These are phyloP conservation scores for Tenthredo amoena DNA, from an alignment of 2,888 invertebrate genomes.

Conservation along the genomic window DNA sequence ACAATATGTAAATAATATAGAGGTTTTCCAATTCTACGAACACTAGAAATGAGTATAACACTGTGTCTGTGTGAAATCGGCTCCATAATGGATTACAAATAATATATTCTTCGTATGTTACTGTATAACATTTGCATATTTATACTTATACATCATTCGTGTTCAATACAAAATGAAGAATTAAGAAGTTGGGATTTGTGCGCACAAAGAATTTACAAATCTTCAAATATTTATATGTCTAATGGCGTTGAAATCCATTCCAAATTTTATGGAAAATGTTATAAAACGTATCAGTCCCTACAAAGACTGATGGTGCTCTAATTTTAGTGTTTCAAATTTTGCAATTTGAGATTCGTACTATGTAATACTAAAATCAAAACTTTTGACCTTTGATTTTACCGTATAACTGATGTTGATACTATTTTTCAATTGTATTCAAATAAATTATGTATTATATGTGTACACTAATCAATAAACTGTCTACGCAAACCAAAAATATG, in stretches of 20 bases:
- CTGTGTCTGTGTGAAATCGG: not conserved
- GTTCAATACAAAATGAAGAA: not conserved
- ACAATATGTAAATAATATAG: not conserved
- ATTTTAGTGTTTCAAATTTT: conserved; percentile 26
- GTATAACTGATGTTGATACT: conserved; percentile 17
- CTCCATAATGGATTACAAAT: not conserved
- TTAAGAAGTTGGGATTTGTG: not conserved
- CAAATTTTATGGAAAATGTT: conserved; percentile 29
- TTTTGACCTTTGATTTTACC: conserved; percentile 57
- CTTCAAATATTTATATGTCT: conserved; percentile 14
- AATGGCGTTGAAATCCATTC: conserved; percentile 27
- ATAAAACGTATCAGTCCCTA: conserved; percentile 35
- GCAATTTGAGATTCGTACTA: conserved; percentile 29
- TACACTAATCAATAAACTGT: conserved; percentile 30
- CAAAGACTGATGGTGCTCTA: conserved; percentile 21
- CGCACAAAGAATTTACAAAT: conserved; percentile 18
- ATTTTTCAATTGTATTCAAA: conserved; percentile 1
- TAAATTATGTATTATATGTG: conserved; percentile 22
- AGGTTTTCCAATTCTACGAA: not conserved
- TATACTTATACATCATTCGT: not conserved
- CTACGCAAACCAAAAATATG: not conserved
- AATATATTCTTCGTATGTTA: not conserved
- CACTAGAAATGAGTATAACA: not conserved
- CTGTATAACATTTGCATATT: not conserved
- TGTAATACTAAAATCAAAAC: conserved; percentile 52